Conservation (phyloP, 1,140 invertebrate genomes). For the Lepidotrigona ventralis region DNA sequence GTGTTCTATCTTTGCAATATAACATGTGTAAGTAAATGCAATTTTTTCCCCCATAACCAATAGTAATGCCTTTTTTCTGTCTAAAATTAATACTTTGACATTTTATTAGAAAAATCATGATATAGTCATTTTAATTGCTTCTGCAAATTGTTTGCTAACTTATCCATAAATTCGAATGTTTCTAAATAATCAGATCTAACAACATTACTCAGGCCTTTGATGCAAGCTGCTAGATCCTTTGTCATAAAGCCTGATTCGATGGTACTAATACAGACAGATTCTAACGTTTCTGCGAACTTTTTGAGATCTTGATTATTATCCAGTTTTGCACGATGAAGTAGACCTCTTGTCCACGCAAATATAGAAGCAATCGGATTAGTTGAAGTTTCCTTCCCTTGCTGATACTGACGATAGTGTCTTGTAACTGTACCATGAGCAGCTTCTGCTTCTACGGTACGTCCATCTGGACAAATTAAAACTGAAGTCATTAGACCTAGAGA, state of each 20-base stretch:
- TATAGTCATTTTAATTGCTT: constrained; percentile 72
- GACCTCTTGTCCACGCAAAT: constrained; percentile 97
- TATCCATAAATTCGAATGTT: constrained; percentile 98
- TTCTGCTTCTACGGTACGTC: constrained; percentile 98
- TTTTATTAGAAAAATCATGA: neutral
- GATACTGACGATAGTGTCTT: constrained; percentile 95
- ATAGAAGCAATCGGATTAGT: constrained; percentile 99
- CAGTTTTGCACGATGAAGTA: constrained; percentile 95
- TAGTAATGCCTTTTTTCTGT: neutral
- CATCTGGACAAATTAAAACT: constrained; percentile 96
- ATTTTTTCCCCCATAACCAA: constrained; percentile 39
- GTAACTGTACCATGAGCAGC: constrained; percentile 99
- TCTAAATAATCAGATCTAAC: constrained; percentile 94
- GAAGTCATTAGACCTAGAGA: constrained; percentile 98
- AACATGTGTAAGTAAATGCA: constrained; percentile 13
- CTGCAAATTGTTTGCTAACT: constrained; percentile 95
- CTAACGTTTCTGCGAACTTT: constrained; percentile 91
- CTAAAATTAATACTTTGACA: constrained; percentile 53
- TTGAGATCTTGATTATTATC: constrained; percentile 90
- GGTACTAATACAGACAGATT: constrained; percentile 95
- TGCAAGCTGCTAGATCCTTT: constrained; percentile 99
- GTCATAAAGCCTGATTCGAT: constrained; percentile 98
- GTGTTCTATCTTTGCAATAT: neutral
- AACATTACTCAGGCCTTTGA: constrained; percentile 94
- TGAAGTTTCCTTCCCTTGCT: constrained; percentile 98